Base-by-base conservation (phyloP, 2,113 vertebrate species). In the Verasper variegatus region DNA sequence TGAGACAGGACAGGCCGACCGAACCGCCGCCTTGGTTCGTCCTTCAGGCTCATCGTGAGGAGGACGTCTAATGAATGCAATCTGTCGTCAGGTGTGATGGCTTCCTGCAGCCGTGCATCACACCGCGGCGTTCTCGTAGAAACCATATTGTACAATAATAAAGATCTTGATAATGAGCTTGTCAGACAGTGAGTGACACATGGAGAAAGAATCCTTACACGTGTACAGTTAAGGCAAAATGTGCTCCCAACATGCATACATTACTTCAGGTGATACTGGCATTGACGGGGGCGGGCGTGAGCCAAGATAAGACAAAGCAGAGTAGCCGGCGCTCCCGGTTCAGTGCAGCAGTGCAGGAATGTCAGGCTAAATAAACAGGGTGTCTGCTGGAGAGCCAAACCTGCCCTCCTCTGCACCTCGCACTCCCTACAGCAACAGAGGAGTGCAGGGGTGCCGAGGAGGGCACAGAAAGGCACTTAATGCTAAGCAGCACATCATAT, bases 351-450 rank as follows among this genome's bases (percentile, higher is more conserved):
- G 69, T 18, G 65, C 45, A 80, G 80, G 84, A 89, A 91, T 92
- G 88, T 89, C 83, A 81, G 81, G 86, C 86, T 88, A 90, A 90
- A 91, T 89, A 92, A 93, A 93, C 88, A 87, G 27, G 49, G 80
- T 80, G 85, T 88, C 89, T 85, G 80, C 35, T 5, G 82, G 71
- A 84, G 84, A 86, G 84, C 54, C 56, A 80, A 71, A 73, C 27
- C 78, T 68, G 82, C 70, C 64, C 84, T 68, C 62, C 59, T 59
- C 62, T 6, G 13, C 49, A 18, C 49, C 49, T 51, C 61, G 6
- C 55, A n/a, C 73, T 82, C 75, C 78, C 58, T n/a, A 31, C 31
- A 31, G 35, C 35, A 37, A 45, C 0, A 40, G 71, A 76, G 45
- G 74, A n/a, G 51, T 20, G 49, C 3, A 49, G 65, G 15, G 54